These are phyloP conservation scores for Hanleya hanleyi DNA, from an alignment of 2,888 invertebrate species.

Conservation along the genomic window DNA sequence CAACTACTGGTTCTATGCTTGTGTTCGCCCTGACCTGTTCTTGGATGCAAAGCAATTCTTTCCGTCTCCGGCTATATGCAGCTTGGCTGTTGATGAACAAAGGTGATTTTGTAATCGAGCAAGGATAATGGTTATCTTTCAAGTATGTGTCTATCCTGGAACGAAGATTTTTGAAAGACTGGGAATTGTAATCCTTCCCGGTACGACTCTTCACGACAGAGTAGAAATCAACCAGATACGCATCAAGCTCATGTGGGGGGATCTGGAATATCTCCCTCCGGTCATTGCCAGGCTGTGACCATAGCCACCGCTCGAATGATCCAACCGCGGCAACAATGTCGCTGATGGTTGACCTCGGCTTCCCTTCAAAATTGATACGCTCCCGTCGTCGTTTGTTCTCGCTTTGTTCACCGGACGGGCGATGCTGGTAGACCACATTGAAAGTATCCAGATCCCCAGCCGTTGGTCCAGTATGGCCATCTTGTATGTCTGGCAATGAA, in stretches of 20 bases:
- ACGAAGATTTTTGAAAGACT: slow-evolving; percentile 1
- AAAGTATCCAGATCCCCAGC: no score
- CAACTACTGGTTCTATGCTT: no score
- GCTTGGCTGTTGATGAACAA: background rate
- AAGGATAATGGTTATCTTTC: background rate
- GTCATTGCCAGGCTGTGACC: background rate
- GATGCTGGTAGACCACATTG: no score
- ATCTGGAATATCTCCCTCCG: background rate
- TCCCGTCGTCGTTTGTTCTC: background rate
- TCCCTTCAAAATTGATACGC: background rate
- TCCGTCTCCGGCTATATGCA: background rate
- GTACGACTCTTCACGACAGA: background rate
- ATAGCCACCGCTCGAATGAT: background rate
- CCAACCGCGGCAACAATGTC: slow-evolving; percentile 5
- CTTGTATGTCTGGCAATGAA: no score
- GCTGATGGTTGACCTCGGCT: background rate
- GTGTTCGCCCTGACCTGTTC: no score
- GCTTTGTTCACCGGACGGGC: no score
- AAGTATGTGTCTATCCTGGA: background rate
- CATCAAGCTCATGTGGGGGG: background rate
- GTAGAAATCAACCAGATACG: background rate
- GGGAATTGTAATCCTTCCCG: background rate
- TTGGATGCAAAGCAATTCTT: background rate
- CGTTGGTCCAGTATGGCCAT: no score
- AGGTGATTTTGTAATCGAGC: background rate